phyloP scores from a whole-genome alignment of 2,888 invertebrate species.

The Parnassius glacialis region DNA sequence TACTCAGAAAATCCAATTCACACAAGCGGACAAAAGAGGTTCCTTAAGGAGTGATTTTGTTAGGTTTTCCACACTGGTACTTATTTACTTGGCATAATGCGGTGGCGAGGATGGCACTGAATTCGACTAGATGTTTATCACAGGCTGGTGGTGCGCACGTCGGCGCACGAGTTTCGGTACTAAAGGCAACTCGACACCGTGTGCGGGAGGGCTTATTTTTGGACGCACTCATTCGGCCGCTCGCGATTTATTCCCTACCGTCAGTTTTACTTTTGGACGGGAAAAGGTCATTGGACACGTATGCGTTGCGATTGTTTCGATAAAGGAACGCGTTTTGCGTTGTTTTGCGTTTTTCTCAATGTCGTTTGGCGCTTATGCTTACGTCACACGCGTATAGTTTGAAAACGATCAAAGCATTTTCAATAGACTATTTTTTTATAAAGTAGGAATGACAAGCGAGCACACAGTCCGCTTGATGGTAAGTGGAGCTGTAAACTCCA shows the following conservation, averaged over 20 bases:
- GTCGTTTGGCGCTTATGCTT: not conserved
- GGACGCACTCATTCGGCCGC: conserved; percentile 58
- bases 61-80: conserved; percentile 28
- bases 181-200: conserved; percentile 70
- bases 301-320: conserved; percentile 51
- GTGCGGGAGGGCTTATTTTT: conserved; percentile 64
- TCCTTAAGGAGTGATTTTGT: conserved; percentile 25
- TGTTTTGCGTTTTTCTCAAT: conserved; percentile 7
- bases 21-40: conserved; percentile 50
- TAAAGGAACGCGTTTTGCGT: conserved; percentile 24
- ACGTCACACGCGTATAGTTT: not conserved
- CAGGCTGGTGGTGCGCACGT: conserved; percentile 53
- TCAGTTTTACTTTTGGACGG: conserved; percentile 71
- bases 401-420: no score
- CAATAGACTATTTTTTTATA: no score
- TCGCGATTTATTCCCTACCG: conserved; percentile 58
- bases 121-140: conserved; percentile 68
- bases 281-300: conserved; percentile 78
- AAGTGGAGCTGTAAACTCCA: no score
- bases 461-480: no score
- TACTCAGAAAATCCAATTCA: conserved; percentile 52
- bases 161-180: conserved; percentile 55
- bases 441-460: no score
- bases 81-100: conserved; percentile 70
- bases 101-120: conserved; percentile 44